Conservation (phyloP, 2,888 invertebrate genomes). For the Troglohyphantes excavatus region DNA sequence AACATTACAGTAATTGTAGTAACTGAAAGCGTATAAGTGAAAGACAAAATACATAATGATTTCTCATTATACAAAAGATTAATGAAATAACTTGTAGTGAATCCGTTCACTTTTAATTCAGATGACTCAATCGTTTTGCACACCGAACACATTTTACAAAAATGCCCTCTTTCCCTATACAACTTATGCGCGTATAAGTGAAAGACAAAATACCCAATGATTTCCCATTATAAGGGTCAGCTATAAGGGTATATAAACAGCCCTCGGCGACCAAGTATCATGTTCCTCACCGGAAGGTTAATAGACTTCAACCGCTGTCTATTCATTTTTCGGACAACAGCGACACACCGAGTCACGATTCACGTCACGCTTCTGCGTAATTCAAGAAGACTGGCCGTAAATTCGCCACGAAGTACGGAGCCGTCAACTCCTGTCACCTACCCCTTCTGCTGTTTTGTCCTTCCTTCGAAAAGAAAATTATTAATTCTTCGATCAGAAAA, state of each 20-base stretch:
- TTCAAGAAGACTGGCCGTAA: conserved; percentile 27
- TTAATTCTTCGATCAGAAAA: no score
- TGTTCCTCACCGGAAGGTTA: conserved; percentile 23
- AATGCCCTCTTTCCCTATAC: no score
- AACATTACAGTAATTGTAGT: no score
- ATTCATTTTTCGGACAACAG: conserved; percentile 15
- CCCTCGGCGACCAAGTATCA: background rate
- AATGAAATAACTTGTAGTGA: no score
- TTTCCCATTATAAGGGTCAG: background rate
- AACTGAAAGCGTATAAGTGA: no score
- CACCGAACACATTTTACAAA: no score
- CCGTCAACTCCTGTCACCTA: conserved; percentile 18
- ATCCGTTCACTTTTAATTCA: no score
- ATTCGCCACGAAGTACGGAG: conserved; percentile 1
- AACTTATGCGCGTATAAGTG: no score
- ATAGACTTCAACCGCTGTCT: conserved; percentile 20
- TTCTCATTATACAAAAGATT: no score
- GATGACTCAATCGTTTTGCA: no score
- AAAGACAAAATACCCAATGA: background rate
- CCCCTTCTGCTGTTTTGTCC: background rate
- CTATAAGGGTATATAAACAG: no score
- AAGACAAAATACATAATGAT: no score
- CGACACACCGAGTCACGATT: background rate
- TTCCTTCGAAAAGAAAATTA: background rate
- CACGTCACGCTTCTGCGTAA: conserved; percentile 29